Base-by-base conservation (phyloP, 2,113 vertebrate species). In the Vireo altiloquus region DNA sequence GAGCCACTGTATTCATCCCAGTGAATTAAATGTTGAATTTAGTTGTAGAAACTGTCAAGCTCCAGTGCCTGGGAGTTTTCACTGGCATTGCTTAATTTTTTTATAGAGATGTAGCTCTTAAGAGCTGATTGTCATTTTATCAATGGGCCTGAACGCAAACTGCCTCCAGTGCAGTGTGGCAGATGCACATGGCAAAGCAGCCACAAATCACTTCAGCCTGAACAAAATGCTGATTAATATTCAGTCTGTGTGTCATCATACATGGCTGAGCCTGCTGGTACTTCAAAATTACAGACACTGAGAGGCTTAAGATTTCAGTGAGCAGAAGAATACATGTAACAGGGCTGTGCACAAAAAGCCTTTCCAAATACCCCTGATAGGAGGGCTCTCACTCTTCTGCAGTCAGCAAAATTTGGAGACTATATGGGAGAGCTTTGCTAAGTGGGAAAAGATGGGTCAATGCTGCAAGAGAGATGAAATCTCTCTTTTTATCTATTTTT, bases 191-290 rank as follows among this genome's bases (percentile, higher is more conserved):
- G 54, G 89, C 56, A 87, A 78, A 87, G 72, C 61, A 71, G 72
- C 22, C 10, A 2, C 47, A 68, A 64, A 71, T 75, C 61, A 71
- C 53, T 57, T 60, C 24, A 28, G 49, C 21, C 37, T 69, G 72
- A 95, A 76, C 4, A 11, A 84, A 92, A 87, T 0, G 1, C 40
- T 94, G 61, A 79, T 89, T 91, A 87, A 89, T 91, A 94, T 89
- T 92, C 86, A 78, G 61, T 21, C 80, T 90, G 47, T 57, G 71
- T 92, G 69, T 83, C 71, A 92, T 83, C 70, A 90, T 56, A 92
- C 0, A 0, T 82, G 60, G 60, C 57, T 77, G 49, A 93, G n/a
- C 40, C 82, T 87, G 69, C 37, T 69, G 80, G 39, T 54, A 47
- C 71, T 71, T 90, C 49, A 75, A 80, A 88, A 77, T 80, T 53